These are phyloP conservation scores for Pseudomyrmex flavicornis DNA, from an alignment of 1,140 invertebrate species.

Conservation along the genomic window DNA sequence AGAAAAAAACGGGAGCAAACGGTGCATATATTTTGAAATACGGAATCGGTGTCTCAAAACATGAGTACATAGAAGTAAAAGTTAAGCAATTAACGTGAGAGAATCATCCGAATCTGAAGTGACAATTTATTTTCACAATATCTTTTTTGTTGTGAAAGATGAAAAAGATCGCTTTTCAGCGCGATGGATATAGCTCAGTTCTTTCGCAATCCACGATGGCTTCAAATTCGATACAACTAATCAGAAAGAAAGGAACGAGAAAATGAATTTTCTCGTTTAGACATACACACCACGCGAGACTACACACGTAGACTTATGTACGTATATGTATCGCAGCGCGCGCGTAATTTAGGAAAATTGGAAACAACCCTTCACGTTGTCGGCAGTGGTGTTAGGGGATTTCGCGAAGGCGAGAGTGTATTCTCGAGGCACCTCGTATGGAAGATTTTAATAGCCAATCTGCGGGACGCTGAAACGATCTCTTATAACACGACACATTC, in stretches of 20 bases:
- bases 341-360: conserved; percentile 76
- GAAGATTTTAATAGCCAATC: conserved; percentile 77
- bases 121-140: background rate
- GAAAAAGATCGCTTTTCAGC: background rate
- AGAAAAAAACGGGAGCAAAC: background rate
- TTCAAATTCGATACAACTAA: conserved; percentile 17
- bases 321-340: conserved; percentile 23
- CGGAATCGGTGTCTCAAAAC: too few species aligned
- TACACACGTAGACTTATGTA: background rate
- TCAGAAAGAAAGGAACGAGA: conserved; percentile 46
- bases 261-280: conserved; percentile 68
- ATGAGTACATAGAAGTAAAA: too few species aligned
- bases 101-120: background rate
- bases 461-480: conserved; percentile 72
- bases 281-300: conserved; percentile 32
- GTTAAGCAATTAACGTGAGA: too few species aligned
- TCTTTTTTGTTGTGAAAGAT: too few species aligned
- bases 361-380: conserved; percentile 73
- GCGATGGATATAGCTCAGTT: conserved; percentile 1
- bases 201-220: conserved; percentile 20
- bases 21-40: background rate
- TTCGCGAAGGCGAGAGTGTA: conserved; percentile 60
- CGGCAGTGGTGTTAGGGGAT: conserved; percentile 65
- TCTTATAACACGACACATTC: conserved; percentile 69
- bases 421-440: conserved; percentile 72